Evolutionary conservation across 2,113 vertebrate species (phyloP), one percentile per base, ranked within the genome.

Genomic region (Proterorhinus semilunaris): DNA sequence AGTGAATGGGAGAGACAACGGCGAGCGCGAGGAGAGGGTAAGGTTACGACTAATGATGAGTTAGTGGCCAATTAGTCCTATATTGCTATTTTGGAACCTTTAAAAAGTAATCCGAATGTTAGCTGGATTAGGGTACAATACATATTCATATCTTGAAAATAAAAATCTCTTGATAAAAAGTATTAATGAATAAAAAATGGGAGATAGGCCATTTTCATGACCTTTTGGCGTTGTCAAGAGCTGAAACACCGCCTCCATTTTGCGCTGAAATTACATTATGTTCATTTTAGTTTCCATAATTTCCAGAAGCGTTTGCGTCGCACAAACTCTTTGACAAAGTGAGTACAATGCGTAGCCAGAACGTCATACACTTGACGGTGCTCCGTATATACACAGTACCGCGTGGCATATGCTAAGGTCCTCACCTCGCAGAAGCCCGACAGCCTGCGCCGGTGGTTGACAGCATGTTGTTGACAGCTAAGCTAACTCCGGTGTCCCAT

Each of bases 361-460:
- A 55, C 17, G 11, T 8, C 27, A 21, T 55, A 11, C 21, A 27
- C 21, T 21, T 21, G 10, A n/a, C 1, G 10, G 17, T 55, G 53
- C 53, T 21, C 10, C 27, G 53, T 10, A 27, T 16, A n/a, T 53
- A 53, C 15, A 50, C 15, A 50, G 49, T 13, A 13, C 49, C 7
- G 15, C 6, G n/a, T 53, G 51, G 53, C 53, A 55, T 55, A 55
- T 55, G 53, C 36, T 55, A 55, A 55, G 53, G 53, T 55, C 27
- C 53, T 55, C 53, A 55, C 53, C 53, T 55, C 16, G 16, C 53
- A 55, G 16, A 17, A 27, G 53, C 17, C 15, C 8, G 53, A 27
- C 53, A 55, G 53, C 4, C 53, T 55, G 53, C 27, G 53, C 53
- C 53, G 27, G 10, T 21, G 6, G 5, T 8, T 55, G 53, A 27